These are phyloP conservation scores for Cyclophora punctaria DNA, from an alignment of 2,888 invertebrate species.

Conservation along the genomic window DNA sequence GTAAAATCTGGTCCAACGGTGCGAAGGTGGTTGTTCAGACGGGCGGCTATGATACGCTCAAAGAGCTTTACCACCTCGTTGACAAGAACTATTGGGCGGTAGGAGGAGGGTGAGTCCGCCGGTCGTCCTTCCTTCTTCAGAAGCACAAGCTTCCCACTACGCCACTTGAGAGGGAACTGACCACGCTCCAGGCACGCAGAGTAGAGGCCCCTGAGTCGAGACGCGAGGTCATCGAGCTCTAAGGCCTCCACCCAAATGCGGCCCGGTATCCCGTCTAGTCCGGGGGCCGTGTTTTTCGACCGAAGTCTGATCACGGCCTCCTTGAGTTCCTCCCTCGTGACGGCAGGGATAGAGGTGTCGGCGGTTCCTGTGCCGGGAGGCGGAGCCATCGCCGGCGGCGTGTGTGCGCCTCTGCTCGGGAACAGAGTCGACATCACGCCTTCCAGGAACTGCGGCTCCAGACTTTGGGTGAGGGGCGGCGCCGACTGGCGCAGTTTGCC, in stretches of 20 bases:
- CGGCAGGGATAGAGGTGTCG: too few relatives aligned
- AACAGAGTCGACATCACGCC: neutral
- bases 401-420: neutral
- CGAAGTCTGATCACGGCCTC: neutral
- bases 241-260: neutral
- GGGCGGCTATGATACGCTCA: neutral
- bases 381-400: too few relatives aligned
- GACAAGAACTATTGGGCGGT: neutral
- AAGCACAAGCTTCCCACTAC: neutral
- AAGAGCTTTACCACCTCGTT: neutral
- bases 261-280: neutral
- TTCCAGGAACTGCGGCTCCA: neutral
- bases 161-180: neutral
- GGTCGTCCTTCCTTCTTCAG: neutral
- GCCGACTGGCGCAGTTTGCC: neutral
- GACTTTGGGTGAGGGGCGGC: neutral
- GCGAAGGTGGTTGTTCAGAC: slow-evolving; percentile 5
- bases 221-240: neutral
- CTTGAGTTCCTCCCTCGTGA: too few relatives aligned
- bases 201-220: neutral
- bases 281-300: neutral
- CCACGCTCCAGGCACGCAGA: neutral
- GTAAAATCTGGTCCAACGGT: slow-evolving; percentile 8
- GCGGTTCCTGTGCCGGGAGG: too few relatives aligned
- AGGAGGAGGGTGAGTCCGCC: neutral